Base-by-base conservation (phyloP, 92 coral and sea anemone genomes). In the Paragorgia papillata region DNA sequence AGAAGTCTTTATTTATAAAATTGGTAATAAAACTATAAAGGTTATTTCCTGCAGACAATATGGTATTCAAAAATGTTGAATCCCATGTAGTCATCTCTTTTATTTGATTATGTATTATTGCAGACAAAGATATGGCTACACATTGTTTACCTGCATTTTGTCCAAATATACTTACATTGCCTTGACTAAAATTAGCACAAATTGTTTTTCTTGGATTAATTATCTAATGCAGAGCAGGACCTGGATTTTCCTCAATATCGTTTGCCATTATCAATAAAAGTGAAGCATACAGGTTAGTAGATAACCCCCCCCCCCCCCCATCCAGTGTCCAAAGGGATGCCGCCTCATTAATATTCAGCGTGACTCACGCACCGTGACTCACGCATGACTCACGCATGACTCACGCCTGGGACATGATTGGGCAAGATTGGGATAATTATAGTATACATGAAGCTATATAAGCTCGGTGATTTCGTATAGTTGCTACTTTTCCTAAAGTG, bases 221-320 rank as follows among this genome's bases (percentile, higher is more conserved):
- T 10, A 71, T 49, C 24, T 51, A 54, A 69, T 69, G 35, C 24
- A 55, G 12, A 0, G 51, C 54, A 4, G 78, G 78, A 10, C 78
- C 78, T 10, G 64, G 78, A 55, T 53, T 71, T 53, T 31, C 43
- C 28, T 71, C 63, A 7, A 71, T 64, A 55, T 71, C 78, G 32
- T 71, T 71, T 7, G 49, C 22, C 13, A 69, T 27, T 46, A 26
- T 48, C 14, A 69, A 4, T 30, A 69, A 27, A 9, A 48, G 27
- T 9, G 76, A 41, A 10, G 49, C 61, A 69, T 69, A 9, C n/a
- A 69, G 25, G 13, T 66, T n/a, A n/a, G n/a, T n/a, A n/a, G n/a
- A n/a, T n/a, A n/a, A n/a, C n/a, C n/a, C n/a, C n/a, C n/a, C n/a
- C n/a, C n/a, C n/a, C n/a, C n/a, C n/a, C n/a, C n/a, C n/a, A n/a